Evolutionary conservation across 2,797 vertebrate genomes (phyloP).

Genomic region (Bovichtus variegatus): DNA sequence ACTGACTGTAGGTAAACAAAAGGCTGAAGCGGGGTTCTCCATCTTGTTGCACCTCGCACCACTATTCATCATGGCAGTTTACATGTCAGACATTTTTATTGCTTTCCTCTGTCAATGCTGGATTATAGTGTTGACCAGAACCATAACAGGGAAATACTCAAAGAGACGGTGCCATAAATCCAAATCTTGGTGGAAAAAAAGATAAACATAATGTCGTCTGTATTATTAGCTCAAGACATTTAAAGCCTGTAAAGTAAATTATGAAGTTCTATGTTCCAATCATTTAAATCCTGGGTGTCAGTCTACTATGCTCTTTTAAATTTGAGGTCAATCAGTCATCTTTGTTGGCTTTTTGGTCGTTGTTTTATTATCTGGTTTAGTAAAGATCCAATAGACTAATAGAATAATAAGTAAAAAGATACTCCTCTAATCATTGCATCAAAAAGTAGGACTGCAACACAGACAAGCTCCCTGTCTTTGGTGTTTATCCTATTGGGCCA

Average conservation of each 20-base stretch:
- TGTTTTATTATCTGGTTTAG: conserved; percentile 2
- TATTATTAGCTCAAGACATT: conserved; percentile 31
- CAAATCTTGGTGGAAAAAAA: conserved; percentile 22
- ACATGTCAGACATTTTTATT: conserved; percentile 58
- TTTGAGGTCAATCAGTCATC: not conserved
- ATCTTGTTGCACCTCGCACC: conserved; percentile 37
- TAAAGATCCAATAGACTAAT: not conserved
- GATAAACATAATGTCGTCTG: conserved; percentile 39
- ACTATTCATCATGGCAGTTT: conserved; percentile 61
- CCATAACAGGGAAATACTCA: conserved; percentile 31
- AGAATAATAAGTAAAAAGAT: conserved; percentile 11
- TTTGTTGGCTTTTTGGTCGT: not conserved
- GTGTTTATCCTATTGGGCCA: not conserved
- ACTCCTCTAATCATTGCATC: not conserved
- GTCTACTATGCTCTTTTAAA: not conserved
- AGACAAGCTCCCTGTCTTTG: not conserved
- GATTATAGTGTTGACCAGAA: conserved; percentile 50
- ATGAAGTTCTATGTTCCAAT: conserved; percentile 14
- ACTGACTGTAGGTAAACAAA: conserved; percentile 53
- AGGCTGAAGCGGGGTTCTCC: conserved; percentile 34
- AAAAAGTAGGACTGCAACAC: conserved; percentile 2
- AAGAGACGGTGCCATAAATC: conserved; percentile 49
- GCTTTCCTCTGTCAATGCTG: conserved; percentile 12
- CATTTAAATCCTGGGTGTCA: conserved; percentile 9
- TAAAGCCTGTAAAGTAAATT: conserved; percentile 51